Evolutionary conservation across 2,113 vertebrate species (phyloP).

Genomic region (Psophia crepitans): DNA sequence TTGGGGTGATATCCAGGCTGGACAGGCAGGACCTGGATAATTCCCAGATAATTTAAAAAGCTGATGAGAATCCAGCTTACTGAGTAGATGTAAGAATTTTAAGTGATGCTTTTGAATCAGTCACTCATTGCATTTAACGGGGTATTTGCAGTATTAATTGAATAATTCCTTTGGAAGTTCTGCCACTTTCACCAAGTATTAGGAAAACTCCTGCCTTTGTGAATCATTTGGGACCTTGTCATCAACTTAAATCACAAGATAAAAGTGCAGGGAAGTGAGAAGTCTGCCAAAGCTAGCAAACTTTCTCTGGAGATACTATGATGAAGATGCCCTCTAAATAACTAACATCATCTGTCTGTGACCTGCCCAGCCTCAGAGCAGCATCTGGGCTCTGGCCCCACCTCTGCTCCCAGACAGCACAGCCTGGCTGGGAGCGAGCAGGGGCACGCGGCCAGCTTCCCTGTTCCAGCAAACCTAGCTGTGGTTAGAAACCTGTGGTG

Average conservation of each 20-base stretch:
- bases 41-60: background rate
- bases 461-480: background rate
- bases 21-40: background rate
- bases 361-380: background rate
- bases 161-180: background rate
- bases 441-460: background rate
- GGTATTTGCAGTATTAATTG: background rate
- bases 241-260: background rate
- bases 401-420: background rate
- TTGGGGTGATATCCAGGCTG: background rate
- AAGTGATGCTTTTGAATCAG: background rate
- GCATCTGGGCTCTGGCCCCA: background rate
- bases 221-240: background rate
- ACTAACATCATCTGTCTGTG: background rate
- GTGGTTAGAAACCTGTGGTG: background rate
- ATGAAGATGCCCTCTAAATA: background rate
- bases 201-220: background rate
- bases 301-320: background rate
- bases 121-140: background rate
- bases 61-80: background rate
- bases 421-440: rapidly evolving
- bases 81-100: background rate
- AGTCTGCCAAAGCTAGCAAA: background rate
- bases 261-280: background rate
- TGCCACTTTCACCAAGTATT: background rate